A percentile compares a stretch with the other conserved stretches of the same genome.
Evolutionary conservation across 2,888 invertebrate genomes (phyloP).

Genomic region (Dicycla oo): DNA sequence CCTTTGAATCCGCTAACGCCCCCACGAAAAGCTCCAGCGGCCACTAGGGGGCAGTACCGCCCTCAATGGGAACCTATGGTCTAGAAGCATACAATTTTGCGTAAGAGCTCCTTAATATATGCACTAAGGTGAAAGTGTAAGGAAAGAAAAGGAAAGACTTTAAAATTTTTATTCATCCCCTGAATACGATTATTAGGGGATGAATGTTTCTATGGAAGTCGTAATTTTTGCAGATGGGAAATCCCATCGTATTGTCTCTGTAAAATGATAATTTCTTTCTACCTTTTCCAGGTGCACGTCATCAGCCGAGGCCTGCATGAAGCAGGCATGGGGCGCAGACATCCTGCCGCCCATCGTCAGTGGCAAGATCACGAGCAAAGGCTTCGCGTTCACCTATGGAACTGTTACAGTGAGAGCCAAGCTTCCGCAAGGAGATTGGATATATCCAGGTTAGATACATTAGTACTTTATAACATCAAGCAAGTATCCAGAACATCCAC

Average conservation of each 20-base stretch:
- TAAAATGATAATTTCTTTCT: not conserved
- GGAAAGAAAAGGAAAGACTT: too few species aligned
- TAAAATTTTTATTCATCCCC: not conserved
- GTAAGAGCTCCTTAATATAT: too few species aligned
- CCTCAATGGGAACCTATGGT: too few species aligned
- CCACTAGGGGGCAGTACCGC: too few species aligned
- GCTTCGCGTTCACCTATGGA: constrained; percentile 93
- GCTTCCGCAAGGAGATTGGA: constrained; percentile 93
- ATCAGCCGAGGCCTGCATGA: constrained; percentile 79
- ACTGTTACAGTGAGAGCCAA: constrained; percentile 92
- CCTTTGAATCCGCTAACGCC: too few species aligned
- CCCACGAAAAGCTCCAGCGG: too few species aligned
- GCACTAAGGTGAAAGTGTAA: too few species aligned
- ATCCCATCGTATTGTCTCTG: not conserved
- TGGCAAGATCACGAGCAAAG: constrained; percentile 91
- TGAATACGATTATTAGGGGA: not conserved
- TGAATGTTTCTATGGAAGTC: not conserved
- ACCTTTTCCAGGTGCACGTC: constrained; percentile 74
- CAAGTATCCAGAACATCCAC: not conserved
- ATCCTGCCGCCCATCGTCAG: constrained; percentile 93
- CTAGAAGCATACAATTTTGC: too few species aligned
- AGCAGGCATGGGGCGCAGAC: constrained; percentile 83
- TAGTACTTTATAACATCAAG: not conserved
- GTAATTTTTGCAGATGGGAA: not conserved
- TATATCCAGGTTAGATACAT: constrained; percentile 85